Evolutionary conservation across 2,797 vertebrate species (phyloP).

Genomic region (Jordanella pulchra): DNA sequence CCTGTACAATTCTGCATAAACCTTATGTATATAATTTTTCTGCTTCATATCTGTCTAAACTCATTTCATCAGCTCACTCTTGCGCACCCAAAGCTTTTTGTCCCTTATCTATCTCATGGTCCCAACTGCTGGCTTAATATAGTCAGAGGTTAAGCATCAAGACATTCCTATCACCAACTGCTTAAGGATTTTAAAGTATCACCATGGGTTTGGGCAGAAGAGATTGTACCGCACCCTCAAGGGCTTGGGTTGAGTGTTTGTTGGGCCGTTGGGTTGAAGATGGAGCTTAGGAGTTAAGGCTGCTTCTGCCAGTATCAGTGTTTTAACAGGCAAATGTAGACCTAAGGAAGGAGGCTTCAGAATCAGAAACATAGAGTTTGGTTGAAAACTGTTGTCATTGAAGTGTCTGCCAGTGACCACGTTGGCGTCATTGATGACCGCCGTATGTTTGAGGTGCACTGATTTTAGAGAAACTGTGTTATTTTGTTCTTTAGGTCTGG

Average conservation of each 20-base stretch:
- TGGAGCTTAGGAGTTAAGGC: too few relatives aligned
- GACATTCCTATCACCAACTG: not conserved
- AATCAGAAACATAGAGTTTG: not conserved
- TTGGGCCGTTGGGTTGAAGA: not conserved
- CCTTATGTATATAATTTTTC: not conserved
- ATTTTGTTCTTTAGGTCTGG: slow-evolving; percentile 80
- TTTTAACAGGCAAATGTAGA: not conserved
- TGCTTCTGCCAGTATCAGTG: not conserved
- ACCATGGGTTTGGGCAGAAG: not conserved
- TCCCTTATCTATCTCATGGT: too few relatives aligned
- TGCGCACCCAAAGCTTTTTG: too few relatives aligned
- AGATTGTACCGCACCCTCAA: not conserved
- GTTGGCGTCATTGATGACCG: not conserved
- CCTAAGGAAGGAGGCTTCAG: not conserved
- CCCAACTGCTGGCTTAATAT: too few relatives aligned
- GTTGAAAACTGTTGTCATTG: not conserved
- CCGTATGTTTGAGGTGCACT: not conserved
- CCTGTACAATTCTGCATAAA: not conserved
- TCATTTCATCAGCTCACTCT: not conserved
- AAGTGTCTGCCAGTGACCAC: not conserved
- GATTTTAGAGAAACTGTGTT: not conserved
- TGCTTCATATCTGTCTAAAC: not conserved
- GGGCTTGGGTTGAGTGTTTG: not conserved
- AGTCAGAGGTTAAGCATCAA: too few relatives aligned
- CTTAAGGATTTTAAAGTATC: not conserved